These are phyloP conservation scores for Pseudomyrmex pallidus DNA, from an alignment of 1,140 invertebrate genomes.

Conservation along the genomic window DNA sequence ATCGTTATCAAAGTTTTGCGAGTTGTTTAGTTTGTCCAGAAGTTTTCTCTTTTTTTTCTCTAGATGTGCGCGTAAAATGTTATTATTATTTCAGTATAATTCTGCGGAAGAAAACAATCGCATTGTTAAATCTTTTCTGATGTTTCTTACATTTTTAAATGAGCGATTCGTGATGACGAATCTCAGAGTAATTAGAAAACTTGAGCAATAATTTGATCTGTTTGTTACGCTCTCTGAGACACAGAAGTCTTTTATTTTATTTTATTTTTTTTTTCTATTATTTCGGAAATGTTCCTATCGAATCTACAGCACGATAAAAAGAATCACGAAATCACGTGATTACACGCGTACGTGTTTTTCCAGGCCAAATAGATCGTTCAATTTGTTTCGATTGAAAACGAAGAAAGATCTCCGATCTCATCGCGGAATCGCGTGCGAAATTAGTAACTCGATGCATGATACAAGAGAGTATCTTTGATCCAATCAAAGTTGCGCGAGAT, in stretches of 20 bases:
- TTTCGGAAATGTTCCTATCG: neutral
- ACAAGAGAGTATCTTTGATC: neutral
- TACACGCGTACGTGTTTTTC: neutral
- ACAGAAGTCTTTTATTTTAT: neutral
- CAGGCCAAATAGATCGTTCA: neutral
- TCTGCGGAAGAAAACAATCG: no score
- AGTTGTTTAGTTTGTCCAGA: no score
- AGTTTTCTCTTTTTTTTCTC: no score
- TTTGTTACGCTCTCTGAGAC: neutral
- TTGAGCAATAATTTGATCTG: no score
- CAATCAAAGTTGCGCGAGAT: slow-evolving; percentile 4
- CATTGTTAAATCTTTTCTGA: no score
- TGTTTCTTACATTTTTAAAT: no score
- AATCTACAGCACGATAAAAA: neutral
- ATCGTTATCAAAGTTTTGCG: no score
- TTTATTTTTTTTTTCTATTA: no score
- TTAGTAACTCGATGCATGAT: slow-evolving; percentile 12
- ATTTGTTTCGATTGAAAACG: slow-evolving; percentile 31
- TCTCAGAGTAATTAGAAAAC: no score
- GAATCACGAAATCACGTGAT: neutral
- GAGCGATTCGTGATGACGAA: no score
- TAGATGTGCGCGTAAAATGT: no score
- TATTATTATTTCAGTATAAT: no score
- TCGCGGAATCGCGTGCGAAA: slow-evolving; percentile 2
- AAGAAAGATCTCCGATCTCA: slow-evolving; percentile 13